phyloP scores from a whole-genome alignment of 2,113 vertebrate genomes.

The Vulpes ferrilata region DNA sequence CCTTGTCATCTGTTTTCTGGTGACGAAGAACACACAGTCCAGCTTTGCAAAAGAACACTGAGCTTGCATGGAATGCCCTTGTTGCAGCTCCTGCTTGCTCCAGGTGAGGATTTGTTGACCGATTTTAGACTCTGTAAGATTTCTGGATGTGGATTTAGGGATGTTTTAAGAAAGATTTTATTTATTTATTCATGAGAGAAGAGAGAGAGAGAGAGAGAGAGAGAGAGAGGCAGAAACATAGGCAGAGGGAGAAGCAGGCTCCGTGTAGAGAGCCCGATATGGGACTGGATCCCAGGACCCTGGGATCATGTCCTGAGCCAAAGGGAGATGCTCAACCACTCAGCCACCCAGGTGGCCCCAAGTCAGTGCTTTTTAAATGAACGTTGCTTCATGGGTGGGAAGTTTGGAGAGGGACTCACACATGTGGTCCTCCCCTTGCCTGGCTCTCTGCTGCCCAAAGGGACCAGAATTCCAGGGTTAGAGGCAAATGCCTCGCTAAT shows the following conservation, averaged over 20 bases:
- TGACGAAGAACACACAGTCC: background rate
- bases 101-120: background rate
- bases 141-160: background rate
- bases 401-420: background rate
- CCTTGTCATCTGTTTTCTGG: slow-evolving; percentile 6
- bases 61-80: background rate
- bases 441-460: background rate
- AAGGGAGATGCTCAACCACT: too few species aligned
- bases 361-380: too few species aligned
- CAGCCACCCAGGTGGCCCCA: too few species aligned
- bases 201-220: too few species aligned
- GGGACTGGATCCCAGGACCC: too few species aligned
- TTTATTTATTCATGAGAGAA: too few species aligned
- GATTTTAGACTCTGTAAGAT: background rate
- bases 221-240: too few species aligned
- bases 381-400: background rate
- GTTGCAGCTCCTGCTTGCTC: background rate
- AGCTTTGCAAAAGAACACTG: background rate
- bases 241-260: too few species aligned
- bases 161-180: background rate
- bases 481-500: background rate
- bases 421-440: background rate
- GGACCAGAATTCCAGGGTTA: background rate
- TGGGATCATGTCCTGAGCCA: too few species aligned
- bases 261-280: too few species aligned